phyloP scores from a whole-genome alignment of 2,888 invertebrate species.

The Lamellibrachia satsuma region DNA sequence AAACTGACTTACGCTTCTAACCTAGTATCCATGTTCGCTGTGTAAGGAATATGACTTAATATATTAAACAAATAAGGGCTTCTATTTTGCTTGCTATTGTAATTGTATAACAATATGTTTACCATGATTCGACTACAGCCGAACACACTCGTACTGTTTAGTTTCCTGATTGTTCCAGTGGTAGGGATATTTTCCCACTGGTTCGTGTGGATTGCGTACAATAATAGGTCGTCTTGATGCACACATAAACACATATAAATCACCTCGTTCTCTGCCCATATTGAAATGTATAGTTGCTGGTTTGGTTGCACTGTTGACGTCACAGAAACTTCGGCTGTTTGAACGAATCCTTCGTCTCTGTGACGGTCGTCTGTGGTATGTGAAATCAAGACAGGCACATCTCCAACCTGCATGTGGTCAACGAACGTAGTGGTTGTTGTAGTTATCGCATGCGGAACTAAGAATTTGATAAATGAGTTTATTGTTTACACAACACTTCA shows the following conservation, averaged over 20 bases:
- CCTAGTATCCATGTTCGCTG: too few species aligned
- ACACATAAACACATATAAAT: not conserved
- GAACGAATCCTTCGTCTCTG: not conserved
- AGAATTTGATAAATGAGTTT: not conserved
- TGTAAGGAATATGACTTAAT: too few species aligned
- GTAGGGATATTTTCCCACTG: not conserved
- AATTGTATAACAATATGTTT: not conserved
- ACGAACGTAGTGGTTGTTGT: not conserved
- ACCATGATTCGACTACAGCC: not conserved
- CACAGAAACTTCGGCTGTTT: not conserved
- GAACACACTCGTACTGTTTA: not conserved
- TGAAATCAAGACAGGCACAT: not conserved
- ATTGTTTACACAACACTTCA: too few species aligned
- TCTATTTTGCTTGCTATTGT: too few species aligned
- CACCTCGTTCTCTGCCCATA: not conserved
- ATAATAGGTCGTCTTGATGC: not conserved
- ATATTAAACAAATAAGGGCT: too few species aligned
- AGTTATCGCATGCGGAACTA: not conserved
- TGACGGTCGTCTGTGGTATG: not conserved
- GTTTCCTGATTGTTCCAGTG: not conserved
- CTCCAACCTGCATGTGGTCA: not conserved
- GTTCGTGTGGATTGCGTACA: not conserved
- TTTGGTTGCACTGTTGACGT: not conserved
- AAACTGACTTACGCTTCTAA: too few species aligned
- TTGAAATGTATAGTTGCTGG: not conserved